Evolutionary conservation across 2,888 invertebrate genomes (phyloP).

Genomic region (Pristionchus fissidentatus): DNA sequence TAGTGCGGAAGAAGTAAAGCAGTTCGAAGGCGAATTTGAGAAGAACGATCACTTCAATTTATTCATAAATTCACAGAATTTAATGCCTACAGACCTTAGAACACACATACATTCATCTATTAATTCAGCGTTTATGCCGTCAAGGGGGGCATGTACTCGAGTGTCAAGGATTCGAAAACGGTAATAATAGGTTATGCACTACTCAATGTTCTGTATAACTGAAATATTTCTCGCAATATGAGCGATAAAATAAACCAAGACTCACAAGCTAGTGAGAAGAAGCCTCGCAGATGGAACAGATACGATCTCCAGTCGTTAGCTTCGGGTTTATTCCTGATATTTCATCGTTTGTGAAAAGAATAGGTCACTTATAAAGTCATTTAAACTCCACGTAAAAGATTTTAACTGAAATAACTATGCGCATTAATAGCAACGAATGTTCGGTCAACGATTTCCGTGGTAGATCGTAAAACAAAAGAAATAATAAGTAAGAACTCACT

Average conservation of each 20-base stretch:
- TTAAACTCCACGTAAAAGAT: background rate
- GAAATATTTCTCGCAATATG: too few relatives aligned
- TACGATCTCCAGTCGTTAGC: conserved; percentile 21
- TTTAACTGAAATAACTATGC: background rate
- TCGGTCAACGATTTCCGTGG: background rate
- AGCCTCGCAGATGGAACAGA: conserved; percentile 1
- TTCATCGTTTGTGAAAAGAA: too few relatives aligned
- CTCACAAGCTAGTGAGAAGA: background rate
- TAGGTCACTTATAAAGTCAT: background rate
- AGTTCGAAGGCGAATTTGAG: conserved; percentile 9
- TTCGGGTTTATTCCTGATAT: conserved; percentile 13
- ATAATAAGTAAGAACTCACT: background rate
- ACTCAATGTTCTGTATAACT: too few relatives aligned
- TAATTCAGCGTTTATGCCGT: too few relatives aligned
- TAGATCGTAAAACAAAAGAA: too few relatives aligned
- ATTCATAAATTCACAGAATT: too few relatives aligned
- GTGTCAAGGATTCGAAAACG: too few relatives aligned
- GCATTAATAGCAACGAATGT: background rate
- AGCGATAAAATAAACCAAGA: background rate
- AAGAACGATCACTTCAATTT: background rate
- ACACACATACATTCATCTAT: too few relatives aligned
- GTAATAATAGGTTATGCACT: too few relatives aligned
- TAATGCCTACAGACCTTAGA: too few relatives aligned
- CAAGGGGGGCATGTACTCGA: too few relatives aligned
- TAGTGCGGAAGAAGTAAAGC: conserved; percentile 1